Evolutionary conservation across 2,797 vertebrate species (phyloP).

Genomic region (Capromys pilorides): DNA sequence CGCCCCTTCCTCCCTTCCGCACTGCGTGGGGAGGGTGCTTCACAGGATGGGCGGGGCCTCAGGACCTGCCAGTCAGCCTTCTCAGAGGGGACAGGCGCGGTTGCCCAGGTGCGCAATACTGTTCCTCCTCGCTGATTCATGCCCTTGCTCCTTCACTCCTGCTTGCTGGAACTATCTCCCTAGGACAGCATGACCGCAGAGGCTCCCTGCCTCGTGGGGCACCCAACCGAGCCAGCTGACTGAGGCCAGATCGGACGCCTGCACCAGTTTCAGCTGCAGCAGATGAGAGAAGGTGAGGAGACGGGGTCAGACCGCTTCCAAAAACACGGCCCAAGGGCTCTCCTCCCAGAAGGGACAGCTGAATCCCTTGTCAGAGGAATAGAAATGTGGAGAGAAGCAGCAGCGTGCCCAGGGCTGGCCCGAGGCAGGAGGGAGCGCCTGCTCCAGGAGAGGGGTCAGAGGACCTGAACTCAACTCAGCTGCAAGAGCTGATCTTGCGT

Average conservation of each 20-base stretch:
- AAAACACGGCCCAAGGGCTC: too few relatives aligned
- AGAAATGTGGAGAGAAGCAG: background rate
- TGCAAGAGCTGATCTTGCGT: background rate
- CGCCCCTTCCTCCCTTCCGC: background rate
- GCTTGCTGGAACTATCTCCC: background rate
- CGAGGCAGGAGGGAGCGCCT: background rate
- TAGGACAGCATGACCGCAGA: background rate
- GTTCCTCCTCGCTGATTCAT: background rate
- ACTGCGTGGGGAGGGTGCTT: too few relatives aligned
- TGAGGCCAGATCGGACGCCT: background rate
- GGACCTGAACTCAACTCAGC: background rate
- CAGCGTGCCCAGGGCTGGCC: background rate
- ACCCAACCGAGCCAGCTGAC: background rate
- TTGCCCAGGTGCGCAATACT: rapidly evolving
- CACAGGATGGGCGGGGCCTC: too few relatives aligned
- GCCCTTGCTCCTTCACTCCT: background rate
- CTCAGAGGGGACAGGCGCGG: background rate
- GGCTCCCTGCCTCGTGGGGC: background rate
- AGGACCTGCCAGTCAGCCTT: background rate
- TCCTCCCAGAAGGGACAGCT: background rate
- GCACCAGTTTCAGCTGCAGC: background rate
- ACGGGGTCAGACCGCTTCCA: background rate
- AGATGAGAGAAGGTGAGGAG: background rate
- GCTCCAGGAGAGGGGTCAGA: background rate
- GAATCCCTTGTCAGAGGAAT: background rate